Base-by-base conservation (phyloP, 2,113 vertebrate species). In the Anhinga rufa region DNA sequence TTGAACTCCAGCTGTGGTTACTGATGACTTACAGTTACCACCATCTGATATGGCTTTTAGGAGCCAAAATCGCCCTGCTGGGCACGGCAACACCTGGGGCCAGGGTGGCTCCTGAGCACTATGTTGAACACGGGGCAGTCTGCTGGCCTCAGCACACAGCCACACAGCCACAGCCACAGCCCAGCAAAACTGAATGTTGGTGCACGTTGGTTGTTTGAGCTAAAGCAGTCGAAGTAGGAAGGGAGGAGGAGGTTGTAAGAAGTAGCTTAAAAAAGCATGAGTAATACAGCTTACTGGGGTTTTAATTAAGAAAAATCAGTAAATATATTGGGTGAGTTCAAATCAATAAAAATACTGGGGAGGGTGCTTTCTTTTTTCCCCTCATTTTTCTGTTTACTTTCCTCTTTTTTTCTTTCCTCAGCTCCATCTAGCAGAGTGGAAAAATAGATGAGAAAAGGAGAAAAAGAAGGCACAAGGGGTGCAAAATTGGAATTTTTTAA, bases 21-120 rank as follows among this genome's bases (percentile, higher is more conserved):
- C 29, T 92, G n/a, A 14, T 64, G 62, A 70, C 46, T 74, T 55
- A 51, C 19, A 62, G 74, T 19, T 32, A 29, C 62, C 40, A 69
- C 15, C 29, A 36, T 62, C 54, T 92, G 91, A 61, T 62, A 77
- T 0, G 0, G 36, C 34, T 82, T 57, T 29, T 42, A 49, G 52
- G 74, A 79, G 49, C 15, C 1, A 7, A 52, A 49, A 71, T 79
- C 75, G 31, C n/a, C 62, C 26, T 0, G 0, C 42, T 32, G 77
- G 40, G 11, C 40, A 12, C 11, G 16, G 22, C 44, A 90, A 25
- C 49, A 61, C 25, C 48, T 26, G 55, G 79, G n/a, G 19, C 51
- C 4, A 4, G n/a, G 40, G 19, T 1, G 0, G 32, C 29, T 77
- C 21, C 74, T 55, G 16, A 54, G 18, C 26, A 22, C 0, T 0